Percentiles rank a stretch among this genome's conserved stretches.
phyloP scores from a whole-genome alignment of 2,113 vertebrate species.

The Myrmecophaga tridactyla region DNA sequence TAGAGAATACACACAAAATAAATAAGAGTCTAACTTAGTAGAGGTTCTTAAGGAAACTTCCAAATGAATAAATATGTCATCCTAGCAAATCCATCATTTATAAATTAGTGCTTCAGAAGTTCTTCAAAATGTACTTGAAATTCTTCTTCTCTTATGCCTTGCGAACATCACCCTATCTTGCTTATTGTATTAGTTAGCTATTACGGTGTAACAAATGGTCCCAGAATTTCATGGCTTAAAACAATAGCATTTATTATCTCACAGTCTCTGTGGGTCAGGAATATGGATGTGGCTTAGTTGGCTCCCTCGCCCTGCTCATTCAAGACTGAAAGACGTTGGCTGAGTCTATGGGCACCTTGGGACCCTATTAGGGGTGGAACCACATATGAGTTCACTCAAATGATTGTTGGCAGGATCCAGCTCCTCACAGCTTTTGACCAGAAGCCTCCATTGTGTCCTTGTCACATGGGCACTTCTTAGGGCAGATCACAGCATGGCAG shows the following conservation, averaged over 20 bases:
- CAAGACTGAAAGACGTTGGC: neutral
- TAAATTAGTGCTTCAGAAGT: neutral
- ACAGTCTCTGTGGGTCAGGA: neutral
- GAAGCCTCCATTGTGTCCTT: neutral
- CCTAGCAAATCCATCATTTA: neutral
- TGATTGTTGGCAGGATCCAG: neutral
- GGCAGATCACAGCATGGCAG: neutral
- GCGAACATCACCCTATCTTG: neutral
- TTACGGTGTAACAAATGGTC: neutral
- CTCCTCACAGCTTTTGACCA: neutral
- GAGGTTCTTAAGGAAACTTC: neutral
- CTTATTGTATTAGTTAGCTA: neutral
- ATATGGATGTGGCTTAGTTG: neutral
- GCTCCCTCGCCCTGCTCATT: neutral
- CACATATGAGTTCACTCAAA: neutral
- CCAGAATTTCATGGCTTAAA: neutral
- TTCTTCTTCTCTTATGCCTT: neutral
- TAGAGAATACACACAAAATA: neutral
- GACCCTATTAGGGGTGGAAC: neutral
- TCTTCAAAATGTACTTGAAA: slow-evolving; percentile 17
- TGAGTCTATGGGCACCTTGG: neutral
- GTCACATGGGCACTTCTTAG: neutral
- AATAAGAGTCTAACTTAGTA: neutral
- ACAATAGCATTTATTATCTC: neutral
- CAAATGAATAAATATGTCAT: neutral